Evolutionary conservation across 2,113 vertebrate species (phyloP), one percentile per base, ranked within the genome.

Genomic region (Salminus brasiliensis): DNA sequence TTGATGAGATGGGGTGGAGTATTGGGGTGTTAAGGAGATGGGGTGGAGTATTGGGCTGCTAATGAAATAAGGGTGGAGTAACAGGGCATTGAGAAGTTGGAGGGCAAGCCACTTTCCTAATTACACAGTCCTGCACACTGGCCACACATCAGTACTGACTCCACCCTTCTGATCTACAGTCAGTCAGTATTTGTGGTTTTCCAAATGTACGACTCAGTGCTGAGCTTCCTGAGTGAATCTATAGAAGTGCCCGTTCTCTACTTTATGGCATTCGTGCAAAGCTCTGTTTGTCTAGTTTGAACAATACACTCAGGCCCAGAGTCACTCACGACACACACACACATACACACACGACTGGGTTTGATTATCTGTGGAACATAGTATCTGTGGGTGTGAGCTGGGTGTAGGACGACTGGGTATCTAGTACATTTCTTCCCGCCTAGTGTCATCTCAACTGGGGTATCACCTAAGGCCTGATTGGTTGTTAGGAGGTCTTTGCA

Each of bases 301-400:
- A 63, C 29, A 63, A 7, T 63, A 32, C 32, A n/a, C 3, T 4
- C 30, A 36, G 62, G 9, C 18, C 18, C 62, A 39, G 62, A 10
- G 7, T 23, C 5, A 39, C 7, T 39, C 60, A n/a, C n/a, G n/a
- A n/a, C 34, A 16, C 29, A 11, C 12, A 66, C 8, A 11, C 0
- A 65, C 6, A 55, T n/a, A n/a, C 18, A 12, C 18, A 4, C 34
- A 11, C 0, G 62, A 23, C 62, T 23, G 11, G 5, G 4, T 36
- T 65, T 39, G 18, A 39, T 66, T 89, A 88, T 91, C 86, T 76
- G 81, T 32, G 78, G n/a, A n/a, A n/a, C n/a, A n/a, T 12, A 21
- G 60, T 63, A 6, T 63, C 25, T 1, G 23, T 15, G 80, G 83
- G 78, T 75, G 86, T 85, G 85, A 70, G 79, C 5, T 59, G 67